Conservation (phyloP, 2,797 vertebrate genomes). For the Anolis apletophallus region DNA sequence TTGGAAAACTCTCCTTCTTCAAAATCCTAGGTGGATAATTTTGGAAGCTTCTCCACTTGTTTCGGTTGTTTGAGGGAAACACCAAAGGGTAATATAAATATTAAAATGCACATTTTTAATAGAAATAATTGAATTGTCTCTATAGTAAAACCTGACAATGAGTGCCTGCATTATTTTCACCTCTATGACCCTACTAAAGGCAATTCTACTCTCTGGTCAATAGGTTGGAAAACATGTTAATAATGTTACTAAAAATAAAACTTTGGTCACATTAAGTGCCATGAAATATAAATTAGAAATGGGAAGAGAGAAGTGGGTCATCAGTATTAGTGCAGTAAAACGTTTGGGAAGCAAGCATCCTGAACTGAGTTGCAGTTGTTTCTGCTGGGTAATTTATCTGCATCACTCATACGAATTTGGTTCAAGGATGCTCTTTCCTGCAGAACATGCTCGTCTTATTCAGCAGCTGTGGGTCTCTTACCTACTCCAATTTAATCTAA, state of each 20-base stretch:
- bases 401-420: not conserved
- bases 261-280: not conserved
- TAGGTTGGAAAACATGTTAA: not conserved
- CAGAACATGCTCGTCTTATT: not conserved
- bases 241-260: not conserved
- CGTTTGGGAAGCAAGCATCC: conserved; percentile 1
- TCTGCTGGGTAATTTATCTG: not conserved
- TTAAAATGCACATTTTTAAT: not conserved
- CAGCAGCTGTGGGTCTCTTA: not conserved
- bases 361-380: not conserved
- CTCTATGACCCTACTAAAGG: not conserved
- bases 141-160: not conserved
- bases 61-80: not conserved
- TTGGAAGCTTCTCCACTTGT: not conserved
- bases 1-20: too few relatives aligned
- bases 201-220: not conserved
- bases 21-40: not conserved
- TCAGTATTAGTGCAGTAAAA: not conserved
- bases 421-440: not conserved
- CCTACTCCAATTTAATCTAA: not conserved
- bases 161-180: not conserved
- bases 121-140: not conserved
- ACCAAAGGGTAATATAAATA: not conserved
- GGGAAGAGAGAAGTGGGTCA: not conserved
- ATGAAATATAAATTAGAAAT: not conserved